These are phyloP conservation scores for Caiman crocodilus DNA, from an alignment of 2,797 vertebrate genomes.

Conservation along the genomic window DNA sequence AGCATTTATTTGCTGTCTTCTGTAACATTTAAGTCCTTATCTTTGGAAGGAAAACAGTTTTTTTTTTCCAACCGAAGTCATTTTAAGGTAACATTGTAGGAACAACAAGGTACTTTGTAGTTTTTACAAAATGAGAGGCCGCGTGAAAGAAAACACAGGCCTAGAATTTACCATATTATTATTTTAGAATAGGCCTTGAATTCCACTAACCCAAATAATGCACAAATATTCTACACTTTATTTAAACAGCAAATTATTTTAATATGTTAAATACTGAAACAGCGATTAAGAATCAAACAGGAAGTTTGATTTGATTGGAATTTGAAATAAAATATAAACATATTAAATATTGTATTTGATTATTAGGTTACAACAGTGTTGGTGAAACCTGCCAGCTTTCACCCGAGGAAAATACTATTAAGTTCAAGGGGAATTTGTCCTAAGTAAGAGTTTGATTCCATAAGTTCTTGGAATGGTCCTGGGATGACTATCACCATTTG, in stretches of 20 bases:
- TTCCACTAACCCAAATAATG: too few relatives aligned
- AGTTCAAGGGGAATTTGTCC: constrained; percentile 55
- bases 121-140: background rate
- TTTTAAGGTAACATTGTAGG: too few relatives aligned
- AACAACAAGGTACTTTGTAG: fast-evolving
- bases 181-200: background rate
- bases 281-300: background rate
- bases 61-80: too few relatives aligned
- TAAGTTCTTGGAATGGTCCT: constrained; percentile 63
- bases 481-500: constrained; percentile 36
- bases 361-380: background rate
- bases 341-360: background rate
- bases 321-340: background rate
- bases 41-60: background rate
- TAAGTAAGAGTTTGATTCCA: constrained; percentile 51
- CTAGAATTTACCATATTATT: background rate
- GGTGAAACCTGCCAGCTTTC: background rate
- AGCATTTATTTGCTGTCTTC: background rate
- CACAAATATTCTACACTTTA: too few relatives aligned
- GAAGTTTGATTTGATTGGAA: background rate
- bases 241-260: too few relatives aligned
- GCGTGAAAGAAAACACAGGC: background rate
- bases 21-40: background rate
- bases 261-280: too few relatives aligned
- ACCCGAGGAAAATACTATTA: constrained; percentile 57